Conservation (phyloP, 2,888 invertebrate genomes). For the Agonum fuliginosum region DNA sequence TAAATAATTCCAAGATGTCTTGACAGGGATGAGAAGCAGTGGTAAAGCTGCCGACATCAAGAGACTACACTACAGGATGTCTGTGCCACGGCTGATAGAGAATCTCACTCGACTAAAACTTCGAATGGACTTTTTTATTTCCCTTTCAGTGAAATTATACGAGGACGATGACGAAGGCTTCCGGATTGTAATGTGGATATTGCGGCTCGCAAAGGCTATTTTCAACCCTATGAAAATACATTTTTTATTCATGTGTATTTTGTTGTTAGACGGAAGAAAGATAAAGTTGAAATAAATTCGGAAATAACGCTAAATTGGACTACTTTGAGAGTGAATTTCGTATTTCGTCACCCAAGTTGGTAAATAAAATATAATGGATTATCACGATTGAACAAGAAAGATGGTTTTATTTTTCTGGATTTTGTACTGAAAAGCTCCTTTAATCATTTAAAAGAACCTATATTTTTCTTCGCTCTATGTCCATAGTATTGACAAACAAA, state of each 20-base stretch:
- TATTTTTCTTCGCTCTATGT: not conserved
- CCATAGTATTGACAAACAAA: not conserved
- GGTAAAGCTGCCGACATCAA: not conserved
- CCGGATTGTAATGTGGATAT: conserved; percentile 32
- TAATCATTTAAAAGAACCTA: not conserved
- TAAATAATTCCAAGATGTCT: not conserved
- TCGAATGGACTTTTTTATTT: conserved; percentile 29
- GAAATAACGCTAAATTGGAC: conserved; percentile 11
- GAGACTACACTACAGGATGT: not conserved
- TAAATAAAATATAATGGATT: conserved; percentile 19
- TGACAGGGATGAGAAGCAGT: not conserved
- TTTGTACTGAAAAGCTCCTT: not conserved
- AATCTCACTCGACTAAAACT: conserved; percentile 20
- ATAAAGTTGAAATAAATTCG: conserved; percentile 27
- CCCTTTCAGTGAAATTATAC: conserved; percentile 28
- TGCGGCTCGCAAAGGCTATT: conserved; percentile 3
- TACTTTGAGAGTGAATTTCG: not conserved
- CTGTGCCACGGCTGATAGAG: conserved; percentile 5
- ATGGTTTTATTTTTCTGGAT: conserved; percentile 21
- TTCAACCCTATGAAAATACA: conserved; percentile 14
- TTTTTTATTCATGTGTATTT: conserved; percentile 34
- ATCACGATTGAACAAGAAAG: not conserved
- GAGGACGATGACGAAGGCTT: conserved; percentile 21
- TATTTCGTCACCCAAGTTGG: conserved; percentile 13
- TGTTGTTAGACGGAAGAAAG: not conserved